Evolutionary conservation across 2,888 invertebrate species (phyloP).

Genomic region (Synergus itoensis): DNA sequence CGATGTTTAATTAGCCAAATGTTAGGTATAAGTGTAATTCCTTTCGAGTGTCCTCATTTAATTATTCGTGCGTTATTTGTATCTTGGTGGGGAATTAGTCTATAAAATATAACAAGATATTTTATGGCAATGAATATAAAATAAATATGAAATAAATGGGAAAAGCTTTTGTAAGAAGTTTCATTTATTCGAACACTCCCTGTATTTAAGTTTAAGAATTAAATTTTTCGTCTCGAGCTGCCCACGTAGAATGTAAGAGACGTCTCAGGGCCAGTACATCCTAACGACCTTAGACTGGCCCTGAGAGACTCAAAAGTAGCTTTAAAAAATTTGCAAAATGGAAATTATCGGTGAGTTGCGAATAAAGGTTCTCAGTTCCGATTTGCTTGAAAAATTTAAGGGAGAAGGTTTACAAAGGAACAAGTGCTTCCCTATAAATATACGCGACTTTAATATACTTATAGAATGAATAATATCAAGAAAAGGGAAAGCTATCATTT

Average conservation of each 20-base stretch:
- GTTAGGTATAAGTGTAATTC: background rate
- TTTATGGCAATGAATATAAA: too few species aligned
- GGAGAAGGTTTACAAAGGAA: background rate
- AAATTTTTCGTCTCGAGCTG: conserved; percentile 12
- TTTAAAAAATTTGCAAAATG: conserved; percentile 26
- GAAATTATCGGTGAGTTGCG: background rate
- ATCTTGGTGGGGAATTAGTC: too few species aligned
- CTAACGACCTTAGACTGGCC: conserved; percentile 33
- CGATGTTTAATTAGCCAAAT: conserved; percentile 6
- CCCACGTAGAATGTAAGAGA: conserved; percentile 34
- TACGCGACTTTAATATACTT: background rate
- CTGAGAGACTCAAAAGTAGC: conserved; percentile 22
- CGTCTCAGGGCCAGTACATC: conserved; percentile 17
- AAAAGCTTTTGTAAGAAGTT: background rate
- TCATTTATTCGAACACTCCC: background rate
- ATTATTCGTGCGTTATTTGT: background rate
- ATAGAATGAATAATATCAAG: background rate
- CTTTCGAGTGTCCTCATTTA: background rate
- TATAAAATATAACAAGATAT: too few species aligned
- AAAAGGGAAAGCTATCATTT: background rate
- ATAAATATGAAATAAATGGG: too few species aligned
- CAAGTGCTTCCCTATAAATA: background rate
- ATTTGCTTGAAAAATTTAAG: background rate
- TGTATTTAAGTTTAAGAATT: conserved; percentile 22
- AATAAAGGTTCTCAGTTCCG: background rate